Evolutionary conservation across 2,888 invertebrate genomes (phyloP).

Genomic region (Drosophila monieri): DNA sequence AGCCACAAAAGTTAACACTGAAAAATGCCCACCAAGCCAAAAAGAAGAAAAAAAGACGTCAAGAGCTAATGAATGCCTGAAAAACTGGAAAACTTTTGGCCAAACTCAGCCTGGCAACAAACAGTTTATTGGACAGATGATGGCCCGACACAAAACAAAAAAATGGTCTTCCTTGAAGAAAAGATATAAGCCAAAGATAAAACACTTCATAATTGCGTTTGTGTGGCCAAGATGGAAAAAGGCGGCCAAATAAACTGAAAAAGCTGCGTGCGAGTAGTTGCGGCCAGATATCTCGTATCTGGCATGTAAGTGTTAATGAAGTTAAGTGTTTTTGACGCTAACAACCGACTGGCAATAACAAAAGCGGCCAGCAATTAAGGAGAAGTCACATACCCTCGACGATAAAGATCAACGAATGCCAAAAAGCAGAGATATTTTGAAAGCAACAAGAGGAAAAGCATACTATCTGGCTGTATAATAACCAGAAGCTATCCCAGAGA

Average conservation of each 20-base stretch:
- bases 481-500: background rate
- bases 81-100: slow-evolving; percentile 2
- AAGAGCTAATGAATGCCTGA: slow-evolving; percentile 55
- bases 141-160: slow-evolving; percentile 51
- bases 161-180: slow-evolving; percentile 42
- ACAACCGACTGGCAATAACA: slow-evolving; percentile 50
- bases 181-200: slow-evolving; percentile 72
- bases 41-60: slow-evolving; percentile 20
- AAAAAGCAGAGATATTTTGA: slow-evolving; percentile 33
- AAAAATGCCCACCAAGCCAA: slow-evolving; percentile 46
- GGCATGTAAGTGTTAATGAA: slow-evolving; percentile 78
- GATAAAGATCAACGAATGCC: slow-evolving; percentile 70
- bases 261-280: slow-evolving; percentile 23
- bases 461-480: slow-evolving; percentile 5
- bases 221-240: slow-evolving; percentile 61
- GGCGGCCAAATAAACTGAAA: slow-evolving; percentile 26
- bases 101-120: slow-evolving; percentile 39
- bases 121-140: slow-evolving; percentile 70
- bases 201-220: slow-evolving; percentile 73
- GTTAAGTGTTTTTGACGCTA: slow-evolving; percentile 75
- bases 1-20: slow-evolving; percentile 2
- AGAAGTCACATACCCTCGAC: slow-evolving; percentile 64
- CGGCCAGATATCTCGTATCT: slow-evolving; percentile 61
- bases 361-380: slow-evolving; percentile 68
- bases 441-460: slow-evolving; percentile 1